Conservation (phyloP, 2,797 vertebrate genomes). For the Morelia viridis region DNA sequence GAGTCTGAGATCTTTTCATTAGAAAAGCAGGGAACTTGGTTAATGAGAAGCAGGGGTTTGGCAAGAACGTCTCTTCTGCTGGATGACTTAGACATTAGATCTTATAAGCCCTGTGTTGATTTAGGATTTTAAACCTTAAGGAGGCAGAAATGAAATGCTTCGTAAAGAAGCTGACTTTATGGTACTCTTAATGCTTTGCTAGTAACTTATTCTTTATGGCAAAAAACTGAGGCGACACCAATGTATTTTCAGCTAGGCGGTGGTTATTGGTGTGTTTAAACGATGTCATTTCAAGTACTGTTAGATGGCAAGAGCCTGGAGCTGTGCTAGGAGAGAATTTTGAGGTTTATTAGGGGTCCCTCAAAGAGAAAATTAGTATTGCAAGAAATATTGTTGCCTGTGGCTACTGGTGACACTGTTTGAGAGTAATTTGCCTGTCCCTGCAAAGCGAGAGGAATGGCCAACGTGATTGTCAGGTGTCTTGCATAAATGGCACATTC, state of each 20-base stretch:
- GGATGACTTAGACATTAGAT: conserved; percentile 43
- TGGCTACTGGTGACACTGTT: not conserved
- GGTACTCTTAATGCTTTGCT: conserved; percentile 17
- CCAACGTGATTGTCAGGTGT: not conserved
- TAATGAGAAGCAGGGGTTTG: conserved; percentile 38
- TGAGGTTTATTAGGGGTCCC: not conserved
- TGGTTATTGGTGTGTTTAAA: not conserved
- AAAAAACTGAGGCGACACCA: not conserved
- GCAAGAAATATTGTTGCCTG: not conserved
- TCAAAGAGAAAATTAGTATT: not conserved
- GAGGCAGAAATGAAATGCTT: conserved; percentile 9
- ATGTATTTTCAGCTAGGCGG: not conserved
- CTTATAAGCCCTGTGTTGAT: conserved; percentile 47
- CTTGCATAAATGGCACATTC: not conserved
- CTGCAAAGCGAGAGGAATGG: not conserved
- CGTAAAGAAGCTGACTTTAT: conserved; percentile 45
- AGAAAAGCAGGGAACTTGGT: conserved; percentile 26
- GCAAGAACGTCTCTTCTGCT: conserved; percentile 48
- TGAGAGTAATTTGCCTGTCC: too few relatives aligned
- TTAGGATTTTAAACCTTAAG: conserved; percentile 38
- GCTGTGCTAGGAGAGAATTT: not conserved
- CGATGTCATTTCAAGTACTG: not conserved
- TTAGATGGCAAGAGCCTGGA: not conserved
- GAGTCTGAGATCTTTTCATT: conserved; percentile 47
- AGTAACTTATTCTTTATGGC: not conserved